Evolutionary conservation across 2,888 invertebrate species (phyloP).

Genomic region (Cerastoderma edule): DNA sequence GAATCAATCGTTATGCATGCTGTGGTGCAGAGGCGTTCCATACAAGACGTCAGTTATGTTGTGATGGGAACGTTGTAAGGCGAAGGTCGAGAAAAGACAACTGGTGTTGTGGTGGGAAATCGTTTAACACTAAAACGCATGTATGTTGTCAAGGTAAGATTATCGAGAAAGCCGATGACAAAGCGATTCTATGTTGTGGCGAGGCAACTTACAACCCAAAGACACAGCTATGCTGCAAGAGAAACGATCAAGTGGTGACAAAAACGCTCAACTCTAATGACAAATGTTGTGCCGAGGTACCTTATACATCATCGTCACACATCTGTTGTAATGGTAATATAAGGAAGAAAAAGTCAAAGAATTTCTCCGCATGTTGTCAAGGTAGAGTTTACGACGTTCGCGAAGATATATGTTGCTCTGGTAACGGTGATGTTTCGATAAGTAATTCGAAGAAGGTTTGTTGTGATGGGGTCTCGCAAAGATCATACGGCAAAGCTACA

Average conservation of each 20-base stretch:
- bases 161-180: slow-evolving; percentile 21
- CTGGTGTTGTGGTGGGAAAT: slow-evolving; percentile 51
- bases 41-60: slow-evolving; percentile 37
- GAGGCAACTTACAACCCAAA: slow-evolving; percentile 13
- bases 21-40: slow-evolving; percentile 42
- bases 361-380: slow-evolving; percentile 7
- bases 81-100: slow-evolving; percentile 31
- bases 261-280: background rate
- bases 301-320: slow-evolving; percentile 3
- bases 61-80: slow-evolving; percentile 36
- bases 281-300: slow-evolving; percentile 14
- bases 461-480: slow-evolving; percentile 12
- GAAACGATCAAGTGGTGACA: background rate
- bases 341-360: background rate
- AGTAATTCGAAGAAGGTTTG: slow-evolving; percentile 4
- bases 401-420: background rate
- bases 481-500: slow-evolving; percentile 1
- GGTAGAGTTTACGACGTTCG: background rate
- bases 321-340: slow-evolving; percentile 7
- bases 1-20: slow-evolving; percentile 39
- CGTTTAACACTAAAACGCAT: slow-evolving; percentile 44
- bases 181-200: slow-evolving; percentile 3
- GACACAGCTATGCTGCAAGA: slow-evolving; percentile 4
- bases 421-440: background rate
- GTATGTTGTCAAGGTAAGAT: slow-evolving; percentile 44